Evolutionary conservation across 2,888 invertebrate genomes (phyloP), one percentile per base, ranked within the genome.

Genomic region (Acanthosepion lycidas): DNA sequence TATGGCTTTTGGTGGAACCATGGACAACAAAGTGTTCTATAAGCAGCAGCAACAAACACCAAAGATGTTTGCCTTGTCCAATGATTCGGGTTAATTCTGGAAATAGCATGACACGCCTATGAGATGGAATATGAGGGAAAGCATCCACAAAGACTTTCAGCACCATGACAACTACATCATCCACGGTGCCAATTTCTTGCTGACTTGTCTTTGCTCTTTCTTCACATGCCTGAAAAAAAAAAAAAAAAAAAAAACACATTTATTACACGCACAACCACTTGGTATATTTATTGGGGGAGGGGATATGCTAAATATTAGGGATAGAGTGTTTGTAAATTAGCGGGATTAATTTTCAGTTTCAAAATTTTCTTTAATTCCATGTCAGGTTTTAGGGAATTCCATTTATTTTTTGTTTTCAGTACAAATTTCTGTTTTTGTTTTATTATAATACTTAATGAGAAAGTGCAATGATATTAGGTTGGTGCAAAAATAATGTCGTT

Each of bases 91-190:
- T 97, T 4, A 99, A 98, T 94, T 97, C 97, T 20, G 96, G 96
- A 96, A 99, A 99, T 0, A 99, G 97, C 0, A 98, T 98, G 94
- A 98, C 97, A 94, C 99, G 98, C 93, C 99, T 98, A 97, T 99
- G 99, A 96, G 99, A 98, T 0, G 99, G 99, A 33, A 99, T 99
- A 97, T 99, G 99, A 0, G 98, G 98, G 93, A 99, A 98, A 0
- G 99, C 99, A 96, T 99, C 98, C 0, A 99, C 98, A 97, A 99
- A 99, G 93, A 99, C 98, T 93, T 99, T 98, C 48, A 99, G 97
- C 94, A 97, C 96, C 96, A 96, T 96, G 92, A 96, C 96, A 55
- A 97, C 95, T 91, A 96, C 96, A 78, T 96, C 96, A 78, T 95
- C 94, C 95, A 95, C 59, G 95, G 96, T 59, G 28, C 59, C 78